A percentile compares a stretch with the other conserved stretches of the same genome.
Conservation (phyloP, 2,113 vertebrate species). For the Osmerus mordax region DNA sequence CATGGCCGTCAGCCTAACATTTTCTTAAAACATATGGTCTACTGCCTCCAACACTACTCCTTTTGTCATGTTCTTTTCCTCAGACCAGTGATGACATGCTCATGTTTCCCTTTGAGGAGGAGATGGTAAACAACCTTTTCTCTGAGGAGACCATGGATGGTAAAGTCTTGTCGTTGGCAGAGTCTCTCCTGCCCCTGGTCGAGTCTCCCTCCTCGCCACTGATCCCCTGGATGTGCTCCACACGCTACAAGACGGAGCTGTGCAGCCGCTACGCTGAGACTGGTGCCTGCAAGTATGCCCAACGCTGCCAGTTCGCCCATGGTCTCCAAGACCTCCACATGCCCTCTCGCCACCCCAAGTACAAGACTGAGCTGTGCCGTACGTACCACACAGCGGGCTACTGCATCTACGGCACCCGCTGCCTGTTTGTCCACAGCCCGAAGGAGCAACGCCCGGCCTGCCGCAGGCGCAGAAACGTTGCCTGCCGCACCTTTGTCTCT, state of each 20-base stretch:
- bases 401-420: slow-evolving; percentile 75
- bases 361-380: slow-evolving; percentile 76
- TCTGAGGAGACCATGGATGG: slow-evolving; percentile 19
- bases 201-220: slow-evolving; percentile 39
- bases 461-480: slow-evolving; percentile 48
- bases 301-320: slow-evolving; percentile 77
- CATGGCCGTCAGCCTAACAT: not conserved
- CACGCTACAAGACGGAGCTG: slow-evolving; percentile 77
- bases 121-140: slow-evolving; percentile 51
- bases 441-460: slow-evolving; percentile 62
- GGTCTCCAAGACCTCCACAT: slow-evolving; percentile 75
- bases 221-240: slow-evolving; percentile 67
- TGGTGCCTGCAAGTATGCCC: slow-evolving; percentile 70
- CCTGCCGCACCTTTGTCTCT: slow-evolving; percentile 65
- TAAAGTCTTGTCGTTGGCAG: slow-evolving; percentile 51
- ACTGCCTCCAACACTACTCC: not conserved
- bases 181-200: slow-evolving; percentile 65
- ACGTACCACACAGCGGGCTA: slow-evolving; percentile 67
- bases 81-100: slow-evolving; percentile 62
- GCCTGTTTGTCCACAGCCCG: slow-evolving; percentile 71
- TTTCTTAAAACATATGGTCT: not conserved
- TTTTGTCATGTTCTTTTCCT: not conserved
- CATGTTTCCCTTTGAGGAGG: slow-evolving; percentile 58
- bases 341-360: slow-evolving; percentile 75
- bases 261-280: slow-evolving; percentile 70